phyloP scores from a whole-genome alignment of 2,797 vertebrate species.

The Manis pentadactyla region DNA sequence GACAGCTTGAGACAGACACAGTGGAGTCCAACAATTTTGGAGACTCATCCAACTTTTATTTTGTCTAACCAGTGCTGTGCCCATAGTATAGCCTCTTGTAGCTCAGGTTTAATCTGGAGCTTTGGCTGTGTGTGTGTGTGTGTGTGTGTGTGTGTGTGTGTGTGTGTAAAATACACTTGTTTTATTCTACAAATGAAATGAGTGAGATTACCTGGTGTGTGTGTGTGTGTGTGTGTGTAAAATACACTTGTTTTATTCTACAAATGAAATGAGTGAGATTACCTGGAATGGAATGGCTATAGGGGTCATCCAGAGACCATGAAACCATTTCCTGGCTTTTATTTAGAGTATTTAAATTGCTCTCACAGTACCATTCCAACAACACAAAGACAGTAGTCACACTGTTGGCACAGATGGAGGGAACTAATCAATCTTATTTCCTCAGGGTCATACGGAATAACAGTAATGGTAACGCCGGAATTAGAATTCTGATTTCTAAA shows the following conservation, averaged over 20 bases:
- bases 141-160: not conserved
- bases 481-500: not conserved
- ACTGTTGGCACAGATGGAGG: not conserved
- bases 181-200: conserved; percentile 33
- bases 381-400: not conserved
- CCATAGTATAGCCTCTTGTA: not conserved
- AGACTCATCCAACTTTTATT: not conserved
- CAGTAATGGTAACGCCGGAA: not conserved
- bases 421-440: not conserved
- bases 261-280: conserved; percentile 3
- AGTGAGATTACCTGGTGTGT: not conserved
- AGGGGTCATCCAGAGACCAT: not conserved
- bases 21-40: not conserved
- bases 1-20: not conserved
- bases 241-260: conserved; percentile 18
- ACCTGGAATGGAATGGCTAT: not conserved
- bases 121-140: not conserved
- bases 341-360: not conserved
- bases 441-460: not conserved
- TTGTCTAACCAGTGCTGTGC: not conserved
- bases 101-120: not conserved
- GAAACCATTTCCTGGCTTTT: not conserved
- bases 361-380: not conserved
- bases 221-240: not conserved
- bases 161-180: not conserved